Evolutionary conservation across 1,140 invertebrate species (phyloP).

Genomic region (Mactra quadrangularis): DNA sequence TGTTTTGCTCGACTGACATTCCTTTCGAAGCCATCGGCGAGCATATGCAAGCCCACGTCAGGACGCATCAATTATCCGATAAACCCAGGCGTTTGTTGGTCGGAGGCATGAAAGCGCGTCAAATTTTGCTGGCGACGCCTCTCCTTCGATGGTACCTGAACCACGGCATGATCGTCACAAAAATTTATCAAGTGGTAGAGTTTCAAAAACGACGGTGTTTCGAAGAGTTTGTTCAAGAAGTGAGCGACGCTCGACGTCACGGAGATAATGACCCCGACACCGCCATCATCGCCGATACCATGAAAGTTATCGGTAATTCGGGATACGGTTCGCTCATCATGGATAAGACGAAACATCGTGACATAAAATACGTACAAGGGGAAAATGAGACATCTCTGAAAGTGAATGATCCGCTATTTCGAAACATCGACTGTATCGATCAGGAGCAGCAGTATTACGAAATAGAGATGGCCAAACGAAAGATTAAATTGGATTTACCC

Average conservation of each 20-base stretch:
- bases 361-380: slow-evolving; percentile 22
- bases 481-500: slow-evolving; percentile 49
- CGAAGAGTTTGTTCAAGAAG: slow-evolving; percentile 60
- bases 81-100: slow-evolving; percentile 39
- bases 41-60: slow-evolving; percentile 62
- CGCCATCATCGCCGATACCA: slow-evolving; percentile 67
- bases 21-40: slow-evolving; percentile 56
- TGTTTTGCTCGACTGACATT: slow-evolving; percentile 62
- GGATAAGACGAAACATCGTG: slow-evolving; percentile 45
- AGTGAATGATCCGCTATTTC: slow-evolving; percentile 40
- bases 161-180: slow-evolving; percentile 14
- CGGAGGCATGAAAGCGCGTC: slow-evolving; percentile 25
- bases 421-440: slow-evolving; percentile 40
- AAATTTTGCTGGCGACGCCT: slow-evolving; percentile 65
- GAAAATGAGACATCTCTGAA: slow-evolving; percentile 11
- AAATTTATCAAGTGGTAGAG: slow-evolving; percentile 69
- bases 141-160: slow-evolving; percentile 63
- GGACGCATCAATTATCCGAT: slow-evolving; percentile 48
- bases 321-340: slow-evolving; percentile 52
- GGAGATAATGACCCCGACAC: slow-evolving; percentile 59
- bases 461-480: slow-evolving; percentile 13
- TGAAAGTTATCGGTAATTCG: slow-evolving; percentile 63
- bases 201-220: slow-evolving; percentile 61
- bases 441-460: slow-evolving; percentile 34
- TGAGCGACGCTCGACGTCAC: slow-evolving; percentile 60